Base-by-base conservation (phyloP, 2,888 invertebrate genomes). In the Callinectes sapidus region DNA sequence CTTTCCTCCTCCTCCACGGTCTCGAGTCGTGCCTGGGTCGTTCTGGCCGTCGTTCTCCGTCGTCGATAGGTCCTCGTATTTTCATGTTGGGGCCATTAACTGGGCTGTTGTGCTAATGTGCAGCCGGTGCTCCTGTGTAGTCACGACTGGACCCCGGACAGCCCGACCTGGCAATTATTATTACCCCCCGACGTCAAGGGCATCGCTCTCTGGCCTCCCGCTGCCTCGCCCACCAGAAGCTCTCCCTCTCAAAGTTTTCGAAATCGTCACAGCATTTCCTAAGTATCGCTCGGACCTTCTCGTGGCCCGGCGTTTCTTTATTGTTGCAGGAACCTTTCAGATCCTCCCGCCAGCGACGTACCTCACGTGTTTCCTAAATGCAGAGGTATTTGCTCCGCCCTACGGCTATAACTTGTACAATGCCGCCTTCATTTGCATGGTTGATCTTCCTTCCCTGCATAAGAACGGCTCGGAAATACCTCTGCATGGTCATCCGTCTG, bases 71-170 rank as follows among this genome's bases (percentile, higher is more conserved):
- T 89, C 55, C 77, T 92, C 89, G 89, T 89, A 92, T 92, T 86
- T 92, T 92, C 92, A 89, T 92, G 92, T 86, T 85, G 92, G 77
- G 35, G 89, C 55, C 92, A 92, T 89, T 92, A 92, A 92, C 66
- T 89, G 86, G 85, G 92, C 42, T 71, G 92, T 89, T 85, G 92
- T 86, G 85, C 89, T 92, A 89, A 92, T 77, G 92, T 85, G 89
- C 92, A 89, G 71, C 88, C 86, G 89, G 39, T 85, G 89, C 92
- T 92, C 92, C 92, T 87, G 92, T 92, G 92, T 85, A 89, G 92
- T 92, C 92, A 92, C 92, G 92, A 92, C 92, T 55, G 89, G 61
- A 71, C 91, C 92, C 89, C 89, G 61, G 85, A 89, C 92, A 85
- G 42, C 28, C 86, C 55, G 28, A 89, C 92, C 89, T 66, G 42